Evolutionary conservation across 2,888 invertebrate genomes (phyloP).

Genomic region (Octodonta nipae): DNA sequence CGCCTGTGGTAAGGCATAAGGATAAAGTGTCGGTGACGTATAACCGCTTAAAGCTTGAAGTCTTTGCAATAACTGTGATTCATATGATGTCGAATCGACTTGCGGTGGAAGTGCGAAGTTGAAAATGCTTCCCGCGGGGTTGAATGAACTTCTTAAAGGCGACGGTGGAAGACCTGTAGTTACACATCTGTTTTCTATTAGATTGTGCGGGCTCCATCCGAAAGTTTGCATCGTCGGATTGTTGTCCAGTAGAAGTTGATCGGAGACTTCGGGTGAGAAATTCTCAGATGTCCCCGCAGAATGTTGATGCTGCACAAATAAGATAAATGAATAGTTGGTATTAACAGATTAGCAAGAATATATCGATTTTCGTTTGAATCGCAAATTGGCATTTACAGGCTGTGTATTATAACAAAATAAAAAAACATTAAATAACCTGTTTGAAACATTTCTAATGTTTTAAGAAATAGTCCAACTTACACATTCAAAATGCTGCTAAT

Average conservation of each 20-base stretch:
- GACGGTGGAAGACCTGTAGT: constrained; percentile 29
- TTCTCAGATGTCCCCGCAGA: too few relatives aligned
- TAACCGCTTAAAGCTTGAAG: constrained; percentile 39
- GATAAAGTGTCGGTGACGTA: constrained; percentile 23
- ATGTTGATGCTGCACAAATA: too few relatives aligned
- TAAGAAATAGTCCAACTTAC: too few relatives aligned
- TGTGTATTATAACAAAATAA: too few relatives aligned
- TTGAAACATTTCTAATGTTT: too few relatives aligned
- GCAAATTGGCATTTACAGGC: too few relatives aligned
- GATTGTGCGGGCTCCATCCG: constrained; percentile 25
- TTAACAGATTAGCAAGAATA: too few relatives aligned
- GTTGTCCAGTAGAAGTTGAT: not conserved
- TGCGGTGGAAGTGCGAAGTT: constrained; percentile 24
- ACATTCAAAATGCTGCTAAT: too few relatives aligned
- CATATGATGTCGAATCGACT: constrained; percentile 22
- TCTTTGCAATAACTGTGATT: constrained; percentile 40
- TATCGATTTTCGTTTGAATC: too few relatives aligned
- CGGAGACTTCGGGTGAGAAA: too few relatives aligned
- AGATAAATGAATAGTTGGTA: too few relatives aligned
- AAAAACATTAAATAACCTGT: too few relatives aligned
- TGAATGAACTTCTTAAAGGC: constrained; percentile 28
- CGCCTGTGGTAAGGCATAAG: constrained; percentile 21
- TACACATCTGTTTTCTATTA: constrained; percentile 31
- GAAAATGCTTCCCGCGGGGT: constrained; percentile 25
- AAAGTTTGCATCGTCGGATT: constrained; percentile 26